Percentiles rank a stretch among this genome's conserved stretches.
Conservation (phyloP, 2,888 invertebrate genomes). For the Drosophila maculinotata region DNA sequence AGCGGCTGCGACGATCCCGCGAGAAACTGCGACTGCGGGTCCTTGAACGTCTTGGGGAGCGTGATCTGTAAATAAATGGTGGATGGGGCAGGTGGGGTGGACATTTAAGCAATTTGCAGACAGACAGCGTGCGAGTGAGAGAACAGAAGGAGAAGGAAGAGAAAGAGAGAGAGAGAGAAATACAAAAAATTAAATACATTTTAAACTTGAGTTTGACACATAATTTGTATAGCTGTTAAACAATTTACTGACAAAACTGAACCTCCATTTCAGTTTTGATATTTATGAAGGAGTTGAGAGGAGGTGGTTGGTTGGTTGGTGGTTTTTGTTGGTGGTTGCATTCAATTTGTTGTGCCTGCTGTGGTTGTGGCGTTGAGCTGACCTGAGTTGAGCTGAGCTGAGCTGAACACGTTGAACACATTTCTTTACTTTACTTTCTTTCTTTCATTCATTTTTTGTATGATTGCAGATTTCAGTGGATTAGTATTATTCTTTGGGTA, state of each 20-base stretch:
- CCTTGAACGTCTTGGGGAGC: constrained; percentile 84
- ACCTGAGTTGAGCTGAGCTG: constrained; percentile 27
- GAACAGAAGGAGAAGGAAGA: constrained; percentile 28
- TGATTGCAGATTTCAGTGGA: too few relatives aligned
- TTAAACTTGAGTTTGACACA: constrained; percentile 24
- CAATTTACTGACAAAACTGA: constrained; percentile 23
- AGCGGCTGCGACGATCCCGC: constrained; percentile 87
- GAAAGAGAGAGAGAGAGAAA: constrained; percentile 36
- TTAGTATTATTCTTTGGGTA: background rate
- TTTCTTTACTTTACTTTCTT: constrained; percentile 2
- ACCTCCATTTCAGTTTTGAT: constrained; percentile 25
- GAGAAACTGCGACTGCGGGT: constrained; percentile 86
- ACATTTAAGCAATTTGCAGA: constrained; percentile 28
- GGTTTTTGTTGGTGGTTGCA: constrained; percentile 19
- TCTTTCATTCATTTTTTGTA: background rate
- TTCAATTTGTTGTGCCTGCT: constrained; percentile 26
- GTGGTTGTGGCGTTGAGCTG: constrained; percentile 20
- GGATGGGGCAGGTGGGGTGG: constrained; percentile 6
- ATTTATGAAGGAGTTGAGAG: constrained; percentile 34
- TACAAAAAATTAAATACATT: constrained; percentile 66
- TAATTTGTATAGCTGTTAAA: constrained; percentile 10
- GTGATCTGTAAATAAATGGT: constrained; percentile 82
- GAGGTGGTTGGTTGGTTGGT: constrained; percentile 18
- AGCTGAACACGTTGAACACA: constrained; percentile 13
- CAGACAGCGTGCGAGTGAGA: constrained; percentile 26